phyloP scores from a whole-genome alignment of 2,797 vertebrate genomes.

The Linurgus olivaceus region DNA sequence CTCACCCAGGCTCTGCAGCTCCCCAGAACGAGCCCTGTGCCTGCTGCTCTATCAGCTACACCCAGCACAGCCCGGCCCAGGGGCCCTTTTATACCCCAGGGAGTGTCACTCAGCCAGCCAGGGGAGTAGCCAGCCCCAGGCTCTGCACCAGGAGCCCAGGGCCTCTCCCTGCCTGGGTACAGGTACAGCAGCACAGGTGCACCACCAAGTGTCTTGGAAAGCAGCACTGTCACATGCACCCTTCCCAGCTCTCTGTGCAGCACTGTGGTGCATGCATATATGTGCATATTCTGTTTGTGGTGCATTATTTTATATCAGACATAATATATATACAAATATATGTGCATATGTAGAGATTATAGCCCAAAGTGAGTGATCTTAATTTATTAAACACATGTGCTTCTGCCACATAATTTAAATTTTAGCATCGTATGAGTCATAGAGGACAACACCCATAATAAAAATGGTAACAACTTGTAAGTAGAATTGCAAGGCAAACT shows the following conservation, averaged over 20 bases:
- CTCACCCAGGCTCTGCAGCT: neutral
- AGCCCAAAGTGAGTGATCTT: neutral
- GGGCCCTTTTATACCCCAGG: slow-evolving; percentile 16
- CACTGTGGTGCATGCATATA: neutral
- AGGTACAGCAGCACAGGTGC: neutral
- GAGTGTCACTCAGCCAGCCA: neutral
- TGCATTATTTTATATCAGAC: neutral
- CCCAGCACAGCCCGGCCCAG: neutral
- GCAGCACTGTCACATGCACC: neutral
- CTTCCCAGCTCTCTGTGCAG: neutral
- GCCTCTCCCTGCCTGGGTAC: neutral
- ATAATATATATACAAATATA: neutral
- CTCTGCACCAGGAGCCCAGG: neutral
- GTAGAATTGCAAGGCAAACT: neutral
- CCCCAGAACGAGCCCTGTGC: neutral
- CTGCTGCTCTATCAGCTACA: slow-evolving; percentile 6
- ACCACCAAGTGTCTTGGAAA: neutral
- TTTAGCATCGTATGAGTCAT: neutral
- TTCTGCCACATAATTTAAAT: neutral
- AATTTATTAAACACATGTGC: neutral
- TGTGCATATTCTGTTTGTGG: neutral
- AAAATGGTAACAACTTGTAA: neutral
- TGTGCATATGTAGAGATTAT: neutral
- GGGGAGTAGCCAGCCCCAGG: slow-evolving; percentile 46
- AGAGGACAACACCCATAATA: neutral